Base-by-base conservation (phyloP, 2,888 invertebrate genomes). In the Griposia aprilina region DNA sequence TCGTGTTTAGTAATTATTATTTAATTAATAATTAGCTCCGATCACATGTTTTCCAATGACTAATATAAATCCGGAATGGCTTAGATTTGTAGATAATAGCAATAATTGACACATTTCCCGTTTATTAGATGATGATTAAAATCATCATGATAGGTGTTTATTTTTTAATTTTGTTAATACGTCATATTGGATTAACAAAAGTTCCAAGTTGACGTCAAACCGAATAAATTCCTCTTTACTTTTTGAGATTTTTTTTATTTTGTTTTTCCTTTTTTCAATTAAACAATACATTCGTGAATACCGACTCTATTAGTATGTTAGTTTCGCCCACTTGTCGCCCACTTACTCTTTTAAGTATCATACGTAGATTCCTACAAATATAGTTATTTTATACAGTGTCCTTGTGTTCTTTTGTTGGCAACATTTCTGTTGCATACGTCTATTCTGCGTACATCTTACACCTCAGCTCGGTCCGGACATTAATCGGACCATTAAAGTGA, bases 401-500 rank as follows among this genome's bases (percentile, higher is more conserved):
- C 80, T 74, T 55, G 73, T 74, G 69, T 81, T 75, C 80, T 79
- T 78, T 87, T 79, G 85, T 90, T 89, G 88, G 89, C 91, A 88
- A 82, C 82, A 84, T 82, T 81, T 82, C 83, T 81, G 80, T 86
- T 90, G 90, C 88, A 90, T 88, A 86, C 85, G 87, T 87, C 80
- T 88, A 88, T 88, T 88, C 86, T 85, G 88, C 87, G 88, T 93
- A 93, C 92, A 92, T 91, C 89, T 91, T 90, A 90, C 92, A 94
- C 93, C 93, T 94, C 92, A 90, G 76, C 76, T 76, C 81, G 81
- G 81, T 87, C 89, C 87, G 83, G 90, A 93, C 94, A 94, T 94
- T 94, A 94, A 91, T 88, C 93, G 93, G 93, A 88, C 94, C 94
- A 95, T 95, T 95, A 95, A 93, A 91, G 94, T 94, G 95, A 95